Conservation (phyloP, 2,113 vertebrate species). For the Python bivittatus region DNA sequence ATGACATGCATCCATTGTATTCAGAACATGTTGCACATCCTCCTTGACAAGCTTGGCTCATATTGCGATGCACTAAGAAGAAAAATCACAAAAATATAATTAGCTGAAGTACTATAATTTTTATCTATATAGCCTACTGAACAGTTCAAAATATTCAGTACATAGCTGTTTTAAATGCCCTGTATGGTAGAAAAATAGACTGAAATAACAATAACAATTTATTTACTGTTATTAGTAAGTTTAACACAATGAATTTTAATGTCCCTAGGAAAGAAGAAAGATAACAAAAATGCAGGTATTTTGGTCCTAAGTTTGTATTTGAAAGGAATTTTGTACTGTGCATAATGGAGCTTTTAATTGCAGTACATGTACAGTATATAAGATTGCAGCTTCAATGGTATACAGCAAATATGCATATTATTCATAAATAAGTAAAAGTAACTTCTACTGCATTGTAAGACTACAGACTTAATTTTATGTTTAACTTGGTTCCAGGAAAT, state of each 20-base stretch:
- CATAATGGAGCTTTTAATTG: not conserved
- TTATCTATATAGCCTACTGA: not conserved
- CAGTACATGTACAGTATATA: not conserved
- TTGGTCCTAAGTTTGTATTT: not conserved
- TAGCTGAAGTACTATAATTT: conserved; percentile 22
- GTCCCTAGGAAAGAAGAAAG: not conserved
- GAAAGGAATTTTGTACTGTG: not conserved
- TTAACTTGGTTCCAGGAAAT: not conserved
- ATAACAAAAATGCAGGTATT: not conserved
- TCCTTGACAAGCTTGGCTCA: conserved; percentile 91
- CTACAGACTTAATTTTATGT: not conserved
- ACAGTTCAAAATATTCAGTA: too few species aligned
- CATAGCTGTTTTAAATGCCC: too few species aligned
- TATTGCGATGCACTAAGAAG: conserved; percentile 84
- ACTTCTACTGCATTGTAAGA: not conserved
- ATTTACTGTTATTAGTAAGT: not conserved
- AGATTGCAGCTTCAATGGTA: not conserved
- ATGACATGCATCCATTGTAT: conserved; percentile 97
- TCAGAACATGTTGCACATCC: conserved; percentile 97
- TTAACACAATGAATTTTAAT: not conserved
- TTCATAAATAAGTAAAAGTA: not conserved
- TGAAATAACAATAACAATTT: too few species aligned
- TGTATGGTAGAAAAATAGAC: too few species aligned
- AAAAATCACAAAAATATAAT: conserved; percentile 54
- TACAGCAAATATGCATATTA: not conserved